Percentiles rank a stretch among this genome's conserved stretches.
Conservation (phyloP, 2,888 invertebrate genomes). For the Mythimna lalbum region DNA sequence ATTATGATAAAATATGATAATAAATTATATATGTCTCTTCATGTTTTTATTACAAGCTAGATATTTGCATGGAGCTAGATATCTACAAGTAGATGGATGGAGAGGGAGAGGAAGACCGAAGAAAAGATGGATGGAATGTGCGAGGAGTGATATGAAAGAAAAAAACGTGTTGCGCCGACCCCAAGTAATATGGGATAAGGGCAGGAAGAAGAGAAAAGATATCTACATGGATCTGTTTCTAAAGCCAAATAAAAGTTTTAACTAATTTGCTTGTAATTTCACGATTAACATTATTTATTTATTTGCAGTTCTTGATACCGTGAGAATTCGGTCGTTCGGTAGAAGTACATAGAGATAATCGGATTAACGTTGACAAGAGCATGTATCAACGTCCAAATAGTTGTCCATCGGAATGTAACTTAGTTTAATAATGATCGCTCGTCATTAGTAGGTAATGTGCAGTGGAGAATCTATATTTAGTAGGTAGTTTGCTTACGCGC, state of each 20-base stretch:
- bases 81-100: no score
- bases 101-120: no score
- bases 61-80: no score
- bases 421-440: conserved; percentile 8
- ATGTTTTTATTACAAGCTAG: background rate
- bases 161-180: no score
- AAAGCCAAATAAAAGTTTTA: background rate
- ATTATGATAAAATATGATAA: background rate
- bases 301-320: conserved; percentile 7
- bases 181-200: no score
- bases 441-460: conserved; percentile 2
- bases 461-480: background rate
- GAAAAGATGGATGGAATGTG: no score
- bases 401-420: background rate
- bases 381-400: conserved; percentile 15
- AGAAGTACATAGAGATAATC: conserved; percentile 1
- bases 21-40: conserved; percentile 6
- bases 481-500: no score
- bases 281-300: background rate
- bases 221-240: background rate
- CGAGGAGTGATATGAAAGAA: no score
- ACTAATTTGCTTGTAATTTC: conserved; percentile 1
- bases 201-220: no score
- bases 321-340: background rate
- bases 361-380: background rate